Evolutionary conservation across 92 coral and sea anemone genomes (phyloP), one percentile per base, ranked within the genome.

Genomic region (Chrysogorgia sp.): DNA sequence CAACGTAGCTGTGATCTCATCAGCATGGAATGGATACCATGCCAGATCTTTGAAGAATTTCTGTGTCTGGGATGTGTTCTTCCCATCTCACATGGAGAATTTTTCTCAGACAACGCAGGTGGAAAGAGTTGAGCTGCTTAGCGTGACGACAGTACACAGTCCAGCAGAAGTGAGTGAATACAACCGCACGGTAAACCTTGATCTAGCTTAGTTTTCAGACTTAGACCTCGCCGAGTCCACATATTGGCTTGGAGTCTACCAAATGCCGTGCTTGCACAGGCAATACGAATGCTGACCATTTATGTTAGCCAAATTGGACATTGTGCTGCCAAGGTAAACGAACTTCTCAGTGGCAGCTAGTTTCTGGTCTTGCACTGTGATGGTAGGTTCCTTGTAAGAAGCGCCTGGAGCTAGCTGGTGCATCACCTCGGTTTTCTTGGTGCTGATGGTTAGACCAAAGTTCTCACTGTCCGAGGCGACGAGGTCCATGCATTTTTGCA

Each of bases 321-420:
- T 63, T 7, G 76, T 74, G 53, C 90, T 86, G 28, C 83, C 86
- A 81, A 81, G 85, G 26, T 85, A 85, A 0, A 86, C 80, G 76
- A 72, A 80, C 69, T 47, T 79, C 29, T 83, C 85, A 58, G 78
- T 69, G 15, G 84, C 53, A 26, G 50, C 17, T 4, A 83, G 84
- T 34, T 28, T 10, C 26, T 75, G 69, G 13, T 65, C 83, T 10
- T 63, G 60, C 41, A 82, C 63, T 20, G 72, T 20, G 71, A 74
- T 82, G 43, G 30, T 34, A 9, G 77, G 82, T 19, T 70, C 83
- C 34, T 17, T 47, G 63, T 47, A 80, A 3, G 41, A 48, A 20
- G 67, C 48, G 45, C 80, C 52, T 52, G 68, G 81, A 7, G 85
- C 81, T 49, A 69, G 85, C 82, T 69, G 85, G 53, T 50, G 56